Evolutionary conservation across 2,113 vertebrate genomes (phyloP), one percentile per base, ranked within the genome.

Genomic region (Perognathus longimembris): DNA sequence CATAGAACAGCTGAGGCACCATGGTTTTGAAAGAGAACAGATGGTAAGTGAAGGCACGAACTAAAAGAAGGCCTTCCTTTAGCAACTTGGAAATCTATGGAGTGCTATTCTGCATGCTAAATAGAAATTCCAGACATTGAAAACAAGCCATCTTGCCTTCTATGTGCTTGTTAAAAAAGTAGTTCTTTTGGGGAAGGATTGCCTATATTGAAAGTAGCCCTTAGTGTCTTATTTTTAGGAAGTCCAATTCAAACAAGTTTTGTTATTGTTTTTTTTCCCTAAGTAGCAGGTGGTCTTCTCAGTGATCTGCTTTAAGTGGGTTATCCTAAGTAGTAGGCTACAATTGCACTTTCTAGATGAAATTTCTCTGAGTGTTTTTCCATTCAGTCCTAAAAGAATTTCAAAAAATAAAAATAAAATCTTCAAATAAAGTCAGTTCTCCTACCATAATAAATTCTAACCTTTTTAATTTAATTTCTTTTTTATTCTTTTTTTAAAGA

Each of bases 31-130:
- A 61, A 95, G 79, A 88, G 92, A 95, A 95, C 95, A 96, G 96
- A 96, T 96, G 96, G 95, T 90, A 83, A 93, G 66, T 90, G 94
- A 94, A 95, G 82, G 92, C 83, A 94, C 90, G 61, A 84, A 92
- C 45, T 57, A 76, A 93, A 91, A 88, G 1, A 88, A 93, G 91
- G 63, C 32, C 92, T 93, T 96, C 92, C 95, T 97, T 96, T 85
- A 93, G 86, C 80, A 92, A 86, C 91, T 94, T 92, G 88, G 79
- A 96, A 96, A 84, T 73, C 89, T 83, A 26, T 57, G 38, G 63
- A 34, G 76, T 90, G 88, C 63, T 79, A 54, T 94, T 93, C 92
- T 90, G 83, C 86, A 87, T 96, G 79, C 81, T 95, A 94, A 97
- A 64, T n/a, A 88, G 90, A 95, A 85, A 88, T 74, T 90, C 67